phyloP scores from a whole-genome alignment of 2,888 invertebrate genomes.

The Drosophila sordidapex region DNA sequence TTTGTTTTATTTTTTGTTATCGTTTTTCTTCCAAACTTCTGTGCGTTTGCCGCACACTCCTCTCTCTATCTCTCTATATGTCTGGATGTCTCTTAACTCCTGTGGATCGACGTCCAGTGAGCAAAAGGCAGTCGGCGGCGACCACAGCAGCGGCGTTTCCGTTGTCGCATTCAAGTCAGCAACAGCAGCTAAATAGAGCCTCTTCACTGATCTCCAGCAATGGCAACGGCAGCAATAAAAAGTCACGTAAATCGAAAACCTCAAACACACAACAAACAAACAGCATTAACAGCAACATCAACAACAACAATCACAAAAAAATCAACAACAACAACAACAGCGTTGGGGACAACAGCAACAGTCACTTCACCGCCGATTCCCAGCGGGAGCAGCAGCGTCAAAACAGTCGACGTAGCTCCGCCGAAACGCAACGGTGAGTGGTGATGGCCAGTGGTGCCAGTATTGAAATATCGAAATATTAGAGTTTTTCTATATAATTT shows the following conservation, averaged over 20 bases:
- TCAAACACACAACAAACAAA: constrained; percentile 65
- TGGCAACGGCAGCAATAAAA: constrained; percentile 70
- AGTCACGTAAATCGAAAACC: constrained; percentile 71
- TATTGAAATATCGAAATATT: too few relatives aligned
- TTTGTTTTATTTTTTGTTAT: constrained; percentile 58
- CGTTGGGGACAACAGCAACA: constrained; percentile 78
- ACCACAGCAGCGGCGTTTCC: constrained; percentile 50
- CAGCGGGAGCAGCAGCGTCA: constrained; percentile 49
- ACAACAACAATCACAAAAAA: constrained; percentile 55
- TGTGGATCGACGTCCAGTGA: constrained; percentile 29
- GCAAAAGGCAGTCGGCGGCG: constrained; percentile 51
- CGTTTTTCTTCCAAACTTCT: constrained; percentile 36
- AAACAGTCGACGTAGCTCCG: constrained; percentile 86
- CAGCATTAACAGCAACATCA: constrained; percentile 55
- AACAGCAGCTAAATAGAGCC: constrained; percentile 73
- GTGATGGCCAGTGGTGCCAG: not conserved
- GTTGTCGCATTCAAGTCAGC: constrained; percentile 73
- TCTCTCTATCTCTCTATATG: not conserved
- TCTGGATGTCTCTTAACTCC: not conserved
- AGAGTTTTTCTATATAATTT: too few relatives aligned
- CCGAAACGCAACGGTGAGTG: constrained; percentile 85
- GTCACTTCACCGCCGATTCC: constrained; percentile 55
- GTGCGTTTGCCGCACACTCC: constrained; percentile 10
- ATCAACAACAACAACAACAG: constrained; percentile 55
- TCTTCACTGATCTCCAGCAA: constrained; percentile 82